Evolutionary conservation across 2,113 vertebrate species (phyloP).

Genomic region (Glaucidium brasilianum): DNA sequence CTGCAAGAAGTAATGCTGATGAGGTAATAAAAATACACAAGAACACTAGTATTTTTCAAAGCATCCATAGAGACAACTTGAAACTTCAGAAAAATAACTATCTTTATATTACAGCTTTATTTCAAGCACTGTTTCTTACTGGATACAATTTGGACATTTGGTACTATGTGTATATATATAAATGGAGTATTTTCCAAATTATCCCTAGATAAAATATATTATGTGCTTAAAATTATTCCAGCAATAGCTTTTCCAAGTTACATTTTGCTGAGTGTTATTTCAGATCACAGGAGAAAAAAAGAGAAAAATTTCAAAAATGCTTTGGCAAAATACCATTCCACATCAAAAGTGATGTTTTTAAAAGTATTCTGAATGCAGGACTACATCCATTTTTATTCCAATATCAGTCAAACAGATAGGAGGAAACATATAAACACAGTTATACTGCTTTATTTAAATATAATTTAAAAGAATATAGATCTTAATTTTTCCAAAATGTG

Average conservation of each 20-base stretch:
- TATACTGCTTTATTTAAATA: conserved; percentile 34
- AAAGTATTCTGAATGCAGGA: not conserved
- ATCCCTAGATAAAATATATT: conserved; percentile 57
- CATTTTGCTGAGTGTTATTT: not conserved
- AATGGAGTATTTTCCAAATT: conserved; percentile 45
- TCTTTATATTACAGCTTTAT: conserved; percentile 68
- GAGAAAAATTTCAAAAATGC: not conserved
- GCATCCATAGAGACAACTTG: conserved; percentile 35
- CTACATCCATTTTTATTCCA: not conserved
- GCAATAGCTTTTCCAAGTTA: not conserved
- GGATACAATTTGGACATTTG: conserved; percentile 51
- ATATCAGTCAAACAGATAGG: not conserved
- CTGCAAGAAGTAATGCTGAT: conserved; percentile 14
- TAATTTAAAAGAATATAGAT: conserved; percentile 45
- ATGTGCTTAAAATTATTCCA: conserved; percentile 18
- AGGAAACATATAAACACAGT: conserved; percentile 9
- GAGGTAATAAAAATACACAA: conserved; percentile 62
- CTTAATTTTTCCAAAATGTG: conserved; percentile 47
- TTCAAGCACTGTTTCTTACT: conserved; percentile 61
- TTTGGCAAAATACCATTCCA: conserved; percentile 33
- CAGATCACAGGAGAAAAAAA: not conserved
- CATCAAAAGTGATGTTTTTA: not conserved
- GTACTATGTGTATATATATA: not conserved
- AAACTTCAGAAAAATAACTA: conserved; percentile 32
- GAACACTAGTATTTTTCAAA: conserved; percentile 37